Evolutionary conservation across 92 coral and sea anemone genomes (phyloP).

Genomic region (Paramuricea clavata): DNA sequence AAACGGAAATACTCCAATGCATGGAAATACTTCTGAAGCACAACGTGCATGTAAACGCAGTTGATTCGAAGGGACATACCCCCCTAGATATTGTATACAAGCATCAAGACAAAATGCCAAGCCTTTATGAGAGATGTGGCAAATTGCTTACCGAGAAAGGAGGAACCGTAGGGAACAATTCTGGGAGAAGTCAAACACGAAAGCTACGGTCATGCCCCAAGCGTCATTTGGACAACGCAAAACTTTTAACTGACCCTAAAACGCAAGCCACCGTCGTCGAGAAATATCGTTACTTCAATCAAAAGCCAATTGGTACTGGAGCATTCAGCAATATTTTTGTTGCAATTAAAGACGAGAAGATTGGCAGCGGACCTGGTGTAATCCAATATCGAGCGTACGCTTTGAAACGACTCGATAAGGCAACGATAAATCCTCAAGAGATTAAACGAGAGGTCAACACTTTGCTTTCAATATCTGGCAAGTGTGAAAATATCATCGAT

Average conservation of each 20-base stretch:
- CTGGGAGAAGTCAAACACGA: background rate
- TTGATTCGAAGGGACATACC: conserved; percentile 3
- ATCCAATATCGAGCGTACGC: conserved; percentile 66
- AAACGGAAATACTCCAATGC: background rate
- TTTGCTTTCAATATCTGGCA: conserved; percentile 34
- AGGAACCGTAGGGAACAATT: background rate
- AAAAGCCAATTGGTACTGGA: conserved; percentile 57
- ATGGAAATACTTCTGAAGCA: background rate
- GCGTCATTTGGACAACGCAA: background rate
- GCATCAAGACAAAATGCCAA: background rate
- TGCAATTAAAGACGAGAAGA: conserved; percentile 66
- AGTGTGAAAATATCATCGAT: conserved; percentile 59
- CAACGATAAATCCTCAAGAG: conserved; percentile 7
- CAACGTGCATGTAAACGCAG: conserved; percentile 9
- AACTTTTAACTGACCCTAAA: background rate
- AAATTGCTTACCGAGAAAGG: background rate
- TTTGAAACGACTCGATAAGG: conserved; percentile 64
- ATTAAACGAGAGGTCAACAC: conserved; percentile 63
- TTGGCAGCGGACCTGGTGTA: background rate
- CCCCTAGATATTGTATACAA: background rate
- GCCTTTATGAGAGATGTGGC: background rate
- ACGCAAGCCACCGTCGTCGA: background rate
- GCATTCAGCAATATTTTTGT: conserved; percentile 65
- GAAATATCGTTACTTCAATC: conserved; percentile 53
- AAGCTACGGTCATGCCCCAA: conserved; percentile 7